Base-by-base conservation (phyloP, 2,113 vertebrate species). In the Petrocephalus zakoni region DNA sequence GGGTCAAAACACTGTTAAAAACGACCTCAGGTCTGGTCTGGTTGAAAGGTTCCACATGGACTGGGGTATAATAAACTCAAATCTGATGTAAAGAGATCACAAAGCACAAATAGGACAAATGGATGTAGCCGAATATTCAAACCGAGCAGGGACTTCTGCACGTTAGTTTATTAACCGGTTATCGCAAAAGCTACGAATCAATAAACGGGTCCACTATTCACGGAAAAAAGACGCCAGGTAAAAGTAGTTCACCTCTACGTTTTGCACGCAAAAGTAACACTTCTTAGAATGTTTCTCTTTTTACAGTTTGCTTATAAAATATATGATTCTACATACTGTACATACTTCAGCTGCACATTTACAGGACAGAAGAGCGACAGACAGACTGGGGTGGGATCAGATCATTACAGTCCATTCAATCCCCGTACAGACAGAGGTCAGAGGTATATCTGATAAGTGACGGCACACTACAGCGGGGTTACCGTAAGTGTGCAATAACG, bases 291-390 rank as follows among this genome's bases (percentile, higher is more conserved):
- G 15, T 17, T 68, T 29, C 29, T 29, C 22, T 53, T 88, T 88
- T 84, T 47, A 88, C 72, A 88, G 52, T 37, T 58, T 58, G 37
- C 55, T 88, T 89, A 87, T 72, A 89, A 90, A 90, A 90, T 91
- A 89, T 88, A 86, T 89, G 22, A 64, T 87, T 58, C 52, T 88
- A 90, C 83, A 90, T 83, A 83, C 81, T 90, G 82, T 88, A 90
- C 89, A 93, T 88, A 88, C 88, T 61, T 88, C 34, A 85, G 89
- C 90, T 89, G 61, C 61, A 68, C 0, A 89, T 90, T 68, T 90
- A 5, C 37, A 85, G 89, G 56, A 90, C 78, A 90, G 81, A 88
- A 25, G 37, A 88, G 42, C n/a, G 75, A 29, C 29, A n/a, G 25
- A 78, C 52, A 83, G 34, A 46, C 56, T 85, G 42, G n/a, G 81